Percentiles rank a stretch among this genome's conserved stretches.
phyloP scores from a whole-genome alignment of 2,888 invertebrate species.

The Apotomis turbidana region DNA sequence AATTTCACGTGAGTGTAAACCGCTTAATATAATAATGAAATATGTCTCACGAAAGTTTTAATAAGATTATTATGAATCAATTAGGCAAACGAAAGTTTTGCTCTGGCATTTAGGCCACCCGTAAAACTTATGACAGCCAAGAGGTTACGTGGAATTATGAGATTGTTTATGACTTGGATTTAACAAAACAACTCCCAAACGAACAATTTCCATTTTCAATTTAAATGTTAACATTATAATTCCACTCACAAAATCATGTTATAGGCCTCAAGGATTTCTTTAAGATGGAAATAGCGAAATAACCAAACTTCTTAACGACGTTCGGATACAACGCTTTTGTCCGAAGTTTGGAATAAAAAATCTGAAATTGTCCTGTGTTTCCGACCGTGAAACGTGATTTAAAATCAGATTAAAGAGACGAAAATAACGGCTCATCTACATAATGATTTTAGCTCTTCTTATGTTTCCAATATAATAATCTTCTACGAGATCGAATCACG shows the following conservation, averaged over 20 bases:
- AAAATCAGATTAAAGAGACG: conserved; percentile 4
- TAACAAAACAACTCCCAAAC: not conserved
- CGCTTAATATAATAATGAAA: too few species aligned
- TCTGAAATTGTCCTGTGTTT: conserved; percentile 34
- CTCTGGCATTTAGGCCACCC: too few species aligned
- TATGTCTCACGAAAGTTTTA: too few species aligned
- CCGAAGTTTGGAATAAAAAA: conserved; percentile 38
- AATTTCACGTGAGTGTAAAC: too few species aligned
- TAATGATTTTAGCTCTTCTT: conserved; percentile 11
- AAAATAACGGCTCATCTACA: conserved; percentile 25
- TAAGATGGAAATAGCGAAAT: conserved; percentile 38
- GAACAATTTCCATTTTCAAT: conserved; percentile 1
- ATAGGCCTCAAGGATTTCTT: conserved; percentile 38
- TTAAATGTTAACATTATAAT: conserved; percentile 15
- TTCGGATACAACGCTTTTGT: conserved; percentile 18
- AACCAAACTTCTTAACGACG: conserved; percentile 38
- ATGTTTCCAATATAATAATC: conserved; percentile 3
- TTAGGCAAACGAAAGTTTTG: too few species aligned
- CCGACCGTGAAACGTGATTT: conserved; percentile 35
- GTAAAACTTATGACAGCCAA: too few species aligned
- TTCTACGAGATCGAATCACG: not conserved
- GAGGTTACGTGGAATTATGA: too few species aligned
- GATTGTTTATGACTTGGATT: not conserved
- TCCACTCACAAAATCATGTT: conserved; percentile 31
- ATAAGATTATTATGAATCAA: too few species aligned